Conservation (phyloP, 2,888 invertebrate genomes). For the Ligdia adustata region DNA sequence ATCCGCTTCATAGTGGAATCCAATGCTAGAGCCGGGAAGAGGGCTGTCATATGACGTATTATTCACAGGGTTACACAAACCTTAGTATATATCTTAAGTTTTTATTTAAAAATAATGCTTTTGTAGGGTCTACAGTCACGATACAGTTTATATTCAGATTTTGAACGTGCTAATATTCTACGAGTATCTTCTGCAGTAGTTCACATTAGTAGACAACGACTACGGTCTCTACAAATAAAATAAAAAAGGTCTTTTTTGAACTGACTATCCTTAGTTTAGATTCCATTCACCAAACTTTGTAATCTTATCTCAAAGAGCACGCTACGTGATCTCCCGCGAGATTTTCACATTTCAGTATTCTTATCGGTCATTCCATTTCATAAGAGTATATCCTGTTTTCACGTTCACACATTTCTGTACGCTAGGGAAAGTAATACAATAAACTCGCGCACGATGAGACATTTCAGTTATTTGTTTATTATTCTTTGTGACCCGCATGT, state of each 20-base stretch:
- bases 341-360: conserved; percentile 15
- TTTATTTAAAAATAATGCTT: too few species aligned
- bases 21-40: conserved; percentile 16
- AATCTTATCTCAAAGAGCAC: conserved; percentile 5
- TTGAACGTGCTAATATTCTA: too few species aligned
- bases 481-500: background rate
- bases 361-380: conserved; percentile 13
- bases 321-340: conserved; percentile 4
- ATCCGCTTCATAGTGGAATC: conserved; percentile 19
- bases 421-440: conserved; percentile 5
- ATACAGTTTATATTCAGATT: too few species aligned
- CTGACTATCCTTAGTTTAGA: background rate
- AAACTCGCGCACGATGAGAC: background rate
- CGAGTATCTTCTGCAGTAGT: too few species aligned
- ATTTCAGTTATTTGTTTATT: conserved; percentile 12
- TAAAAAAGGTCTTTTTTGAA: background rate
- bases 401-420: conserved; percentile 10
- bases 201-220: too few species aligned
- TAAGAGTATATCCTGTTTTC: conserved; percentile 11
- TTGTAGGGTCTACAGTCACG: too few species aligned
- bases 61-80: too few species aligned
- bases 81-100: too few species aligned
- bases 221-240: background rate
- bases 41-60: conserved; percentile 14
- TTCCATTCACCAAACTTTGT: background rate